Conservation (phyloP, 2,888 invertebrate species). For the Luffia ferchaultella region DNA sequence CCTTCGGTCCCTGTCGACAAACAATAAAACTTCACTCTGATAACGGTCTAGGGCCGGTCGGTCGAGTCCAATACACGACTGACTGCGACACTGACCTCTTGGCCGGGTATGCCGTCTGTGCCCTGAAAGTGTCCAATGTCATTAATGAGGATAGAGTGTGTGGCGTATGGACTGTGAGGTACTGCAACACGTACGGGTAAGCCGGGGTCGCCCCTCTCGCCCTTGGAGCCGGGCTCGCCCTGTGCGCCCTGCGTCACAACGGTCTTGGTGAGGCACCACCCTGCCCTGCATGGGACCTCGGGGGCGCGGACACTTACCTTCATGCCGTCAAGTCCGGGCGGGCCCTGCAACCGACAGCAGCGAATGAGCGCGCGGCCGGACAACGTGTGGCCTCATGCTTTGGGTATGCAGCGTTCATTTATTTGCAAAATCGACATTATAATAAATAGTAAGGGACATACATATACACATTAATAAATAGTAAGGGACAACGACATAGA, state of each 20-base stretch:
- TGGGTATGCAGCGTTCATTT: not conserved
- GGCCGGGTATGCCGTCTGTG: slow-evolving; percentile 92
- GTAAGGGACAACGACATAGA: no score
- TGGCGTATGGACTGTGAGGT: slow-evolving; percentile 3
- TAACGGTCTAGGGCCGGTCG: no score
- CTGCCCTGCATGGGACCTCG: not conserved
- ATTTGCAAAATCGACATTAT: no score
- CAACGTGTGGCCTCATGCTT: not conserved
- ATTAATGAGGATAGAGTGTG: slow-evolving; percentile 4
- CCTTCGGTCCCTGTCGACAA: slow-evolving; percentile 81
- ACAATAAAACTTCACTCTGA: no score
- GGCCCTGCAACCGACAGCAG: slow-evolving; percentile 77
- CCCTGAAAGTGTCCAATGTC: slow-evolving; percentile 71
- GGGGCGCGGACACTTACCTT: slow-evolving; percentile 73
- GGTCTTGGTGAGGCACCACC: slow-evolving; percentile 4
- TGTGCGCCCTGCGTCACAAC: slow-evolving; percentile 86
- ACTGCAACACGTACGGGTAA: slow-evolving; percentile 78
- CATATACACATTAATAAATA: no score
- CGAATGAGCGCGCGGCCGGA: slow-evolving; percentile 25
- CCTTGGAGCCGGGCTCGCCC: slow-evolving; percentile 91
- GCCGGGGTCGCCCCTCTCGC: slow-evolving; percentile 93
- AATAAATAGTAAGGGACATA: no score
- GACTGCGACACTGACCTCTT: slow-evolving; percentile 87
- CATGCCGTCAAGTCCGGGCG: slow-evolving; percentile 94
- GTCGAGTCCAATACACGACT: no score